Conservation (phyloP, 1,140 invertebrate genomes). For the Eufriesea mexicana region DNA sequence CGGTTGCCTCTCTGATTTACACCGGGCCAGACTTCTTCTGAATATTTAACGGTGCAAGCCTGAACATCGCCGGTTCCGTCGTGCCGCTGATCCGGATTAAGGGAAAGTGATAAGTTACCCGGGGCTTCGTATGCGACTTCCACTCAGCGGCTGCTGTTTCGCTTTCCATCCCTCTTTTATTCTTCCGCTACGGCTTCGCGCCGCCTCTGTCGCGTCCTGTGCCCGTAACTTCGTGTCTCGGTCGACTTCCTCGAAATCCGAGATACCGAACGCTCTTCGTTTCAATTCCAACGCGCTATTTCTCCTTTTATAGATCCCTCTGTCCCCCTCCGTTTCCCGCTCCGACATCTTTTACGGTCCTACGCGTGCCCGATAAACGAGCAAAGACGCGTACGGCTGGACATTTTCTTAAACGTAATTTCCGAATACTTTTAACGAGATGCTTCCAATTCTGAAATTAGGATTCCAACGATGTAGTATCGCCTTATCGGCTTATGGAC, state of each 20-base stretch:
- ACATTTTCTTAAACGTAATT: too few relatives aligned
- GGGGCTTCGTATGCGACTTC: conserved; percentile 64
- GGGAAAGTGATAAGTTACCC: conserved; percentile 74
- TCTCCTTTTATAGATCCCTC: too few relatives aligned
- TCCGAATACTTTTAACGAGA: too few relatives aligned
- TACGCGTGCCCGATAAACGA: too few relatives aligned
- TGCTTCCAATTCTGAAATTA: too few relatives aligned
- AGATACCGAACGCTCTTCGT: conserved; percentile 21
- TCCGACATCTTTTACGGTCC: too few relatives aligned
- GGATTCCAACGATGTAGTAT: too few relatives aligned
- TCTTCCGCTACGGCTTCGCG: not conserved
- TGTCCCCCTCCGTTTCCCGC: not conserved
- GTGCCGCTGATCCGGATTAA: conserved; percentile 74
- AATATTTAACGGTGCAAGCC: conserved; percentile 74
- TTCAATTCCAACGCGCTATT: conserved; percentile 11
- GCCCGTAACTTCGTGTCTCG: not conserved
- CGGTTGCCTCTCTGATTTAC: conserved; percentile 69
- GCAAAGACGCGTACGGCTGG: too few relatives aligned
- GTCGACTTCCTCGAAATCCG: conserved; percentile 48
- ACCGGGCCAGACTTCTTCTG: conserved; percentile 69
- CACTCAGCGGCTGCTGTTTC: conserved; percentile 58
- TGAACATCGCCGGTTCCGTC: conserved; percentile 60
- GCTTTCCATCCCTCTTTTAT: conserved; percentile 15
- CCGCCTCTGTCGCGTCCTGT: not conserved
- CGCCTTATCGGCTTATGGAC: too few relatives aligned